Percentiles rank a stretch among this genome's conserved stretches.
These are phyloP conservation scores for Xyrichtys novacula DNA, from an alignment of 2,797 vertebrate species.

Conservation along the genomic window DNA sequence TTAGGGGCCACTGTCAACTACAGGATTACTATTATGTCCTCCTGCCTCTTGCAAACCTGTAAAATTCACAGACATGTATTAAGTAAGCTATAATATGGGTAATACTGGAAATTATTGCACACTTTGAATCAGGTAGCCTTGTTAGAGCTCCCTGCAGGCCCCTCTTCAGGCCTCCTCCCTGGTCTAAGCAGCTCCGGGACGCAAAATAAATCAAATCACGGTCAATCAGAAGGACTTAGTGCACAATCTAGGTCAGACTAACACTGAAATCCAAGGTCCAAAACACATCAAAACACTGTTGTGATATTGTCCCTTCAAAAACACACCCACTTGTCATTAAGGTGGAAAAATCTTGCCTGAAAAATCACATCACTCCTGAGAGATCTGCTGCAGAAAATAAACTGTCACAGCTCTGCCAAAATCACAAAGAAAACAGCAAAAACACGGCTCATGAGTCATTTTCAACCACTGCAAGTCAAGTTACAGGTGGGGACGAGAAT, in stretches of 20 bases:
- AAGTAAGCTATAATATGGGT: not conserved
- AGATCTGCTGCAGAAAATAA: constrained; percentile 55
- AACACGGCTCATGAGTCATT: constrained; percentile 40
- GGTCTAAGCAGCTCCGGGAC: constrained; percentile 27
- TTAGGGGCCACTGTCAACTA: not conserved
- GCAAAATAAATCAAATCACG: constrained; percentile 13
- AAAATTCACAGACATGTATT: not conserved
- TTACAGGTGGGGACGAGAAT: constrained; percentile 47
- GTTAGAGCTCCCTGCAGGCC: constrained; percentile 3
- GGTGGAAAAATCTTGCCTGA: constrained; percentile 52
- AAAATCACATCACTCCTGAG: constrained; percentile 62
- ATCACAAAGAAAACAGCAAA: constrained; percentile 45
- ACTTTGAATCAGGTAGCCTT: not conserved
- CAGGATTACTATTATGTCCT: no score
- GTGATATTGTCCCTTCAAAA: constrained; percentile 57
- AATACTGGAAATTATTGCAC: not conserved
- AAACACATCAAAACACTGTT: constrained; percentile 38
- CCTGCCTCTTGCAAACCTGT: not conserved
- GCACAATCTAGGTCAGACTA: constrained; percentile 18
- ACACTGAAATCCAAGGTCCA: constrained; percentile 32
- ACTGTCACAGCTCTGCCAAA: constrained; percentile 53
- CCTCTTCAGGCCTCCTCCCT: not conserved
- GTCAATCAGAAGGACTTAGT: no score
- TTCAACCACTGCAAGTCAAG: constrained; percentile 55
- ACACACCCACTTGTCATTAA: constrained; percentile 35